Percentiles rank a stretch among this genome's conserved stretches.
Evolutionary conservation across 2,113 vertebrate genomes (phyloP).

Genomic region (Okapia johnstoni): DNA sequence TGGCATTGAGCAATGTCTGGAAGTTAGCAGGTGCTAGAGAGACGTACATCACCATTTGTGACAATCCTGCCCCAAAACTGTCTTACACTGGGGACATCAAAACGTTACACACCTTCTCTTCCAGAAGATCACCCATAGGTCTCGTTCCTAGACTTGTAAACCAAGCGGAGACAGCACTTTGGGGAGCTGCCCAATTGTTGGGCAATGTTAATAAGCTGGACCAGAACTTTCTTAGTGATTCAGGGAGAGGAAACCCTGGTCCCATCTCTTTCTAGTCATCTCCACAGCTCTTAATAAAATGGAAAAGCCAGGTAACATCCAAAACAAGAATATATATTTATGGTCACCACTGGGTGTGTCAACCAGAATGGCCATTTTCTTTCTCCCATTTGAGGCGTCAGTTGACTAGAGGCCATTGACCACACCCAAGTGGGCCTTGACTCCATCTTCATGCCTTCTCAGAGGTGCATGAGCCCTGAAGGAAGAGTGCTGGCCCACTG

Average conservation of each 20-base stretch:
- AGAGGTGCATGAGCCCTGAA: too few relatives aligned
- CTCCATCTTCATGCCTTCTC: background rate
- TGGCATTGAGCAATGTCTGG: background rate
- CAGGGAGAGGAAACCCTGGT: background rate
- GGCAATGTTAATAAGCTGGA: background rate
- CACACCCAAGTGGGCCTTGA: background rate
- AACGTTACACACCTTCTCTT: background rate
- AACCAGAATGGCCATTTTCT: background rate
- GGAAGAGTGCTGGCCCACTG: background rate
- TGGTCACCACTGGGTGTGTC: background rate
- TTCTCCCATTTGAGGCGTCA: background rate
- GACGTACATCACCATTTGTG: background rate
- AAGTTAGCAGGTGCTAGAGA: background rate
- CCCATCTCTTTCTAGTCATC: background rate
- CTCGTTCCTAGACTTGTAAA: background rate
- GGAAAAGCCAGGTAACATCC: background rate
- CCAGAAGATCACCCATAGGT: background rate
- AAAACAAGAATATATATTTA: background rate
- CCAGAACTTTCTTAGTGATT: background rate
- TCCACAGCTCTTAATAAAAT: background rate
- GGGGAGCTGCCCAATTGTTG: background rate
- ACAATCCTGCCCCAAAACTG: background rate
- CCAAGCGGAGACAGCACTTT: background rate
- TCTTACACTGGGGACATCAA: background rate
- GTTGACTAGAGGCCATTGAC: background rate